Percentiles rank a stretch among this genome's conserved stretches.
Conservation (phyloP, 2,888 invertebrate species). For the Volucella inanis region DNA sequence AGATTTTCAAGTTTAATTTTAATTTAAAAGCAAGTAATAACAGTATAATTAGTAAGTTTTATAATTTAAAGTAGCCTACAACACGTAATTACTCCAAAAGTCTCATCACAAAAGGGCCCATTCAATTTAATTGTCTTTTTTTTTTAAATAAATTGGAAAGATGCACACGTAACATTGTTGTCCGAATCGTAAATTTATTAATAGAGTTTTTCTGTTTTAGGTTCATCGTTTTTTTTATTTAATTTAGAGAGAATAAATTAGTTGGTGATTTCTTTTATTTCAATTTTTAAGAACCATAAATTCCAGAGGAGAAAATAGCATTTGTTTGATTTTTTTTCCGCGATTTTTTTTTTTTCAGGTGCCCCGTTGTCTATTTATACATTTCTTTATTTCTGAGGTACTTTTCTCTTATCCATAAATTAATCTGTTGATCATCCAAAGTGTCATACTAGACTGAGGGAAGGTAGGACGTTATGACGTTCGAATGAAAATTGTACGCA, state of each 20-base stretch:
- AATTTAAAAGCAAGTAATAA: no score
- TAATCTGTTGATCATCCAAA: constrained; percentile 48
- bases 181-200: constrained; percentile 30
- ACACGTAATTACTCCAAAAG: no score
- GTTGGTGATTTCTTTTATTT: constrained; percentile 22
- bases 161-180: background rate
- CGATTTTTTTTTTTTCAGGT: constrained; percentile 17
- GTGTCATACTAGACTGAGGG: constrained; percentile 29
- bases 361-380: constrained; percentile 56
- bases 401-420: constrained; percentile 30
- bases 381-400: constrained; percentile 32
- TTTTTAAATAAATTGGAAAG: background rate
- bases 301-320: constrained; percentile 24
- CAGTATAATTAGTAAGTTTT: no score
- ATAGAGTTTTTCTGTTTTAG: constrained; percentile 13
- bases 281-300: constrained; percentile 45
- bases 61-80: no score
- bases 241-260: constrained; percentile 33
- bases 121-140: no score
- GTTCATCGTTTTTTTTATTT: background rate
- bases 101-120: no score
- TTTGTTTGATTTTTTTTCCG: constrained; percentile 10
- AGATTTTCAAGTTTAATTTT: no score
- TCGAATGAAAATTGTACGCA: constrained; percentile 31
- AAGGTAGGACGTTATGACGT: constrained; percentile 31